Evolutionary conservation across 2,888 invertebrate genomes (phyloP), one percentile per base, ranked within the genome.

Genomic region (Pterostichus niger): DNA sequence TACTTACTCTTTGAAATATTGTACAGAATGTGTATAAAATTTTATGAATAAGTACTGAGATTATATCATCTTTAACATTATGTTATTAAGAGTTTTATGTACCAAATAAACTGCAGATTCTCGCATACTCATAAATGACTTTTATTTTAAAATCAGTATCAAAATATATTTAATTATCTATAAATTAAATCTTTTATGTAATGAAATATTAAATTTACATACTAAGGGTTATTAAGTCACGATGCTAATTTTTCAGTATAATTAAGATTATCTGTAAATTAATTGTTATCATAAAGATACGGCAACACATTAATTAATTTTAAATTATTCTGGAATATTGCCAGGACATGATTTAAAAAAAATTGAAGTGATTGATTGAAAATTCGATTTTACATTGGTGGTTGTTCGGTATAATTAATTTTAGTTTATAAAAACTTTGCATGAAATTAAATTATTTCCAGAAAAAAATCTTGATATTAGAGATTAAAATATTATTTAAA

Each of bases 231-330:
- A 59, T 59, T 40, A 64, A 64, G 40, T 64, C 13, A 31, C 59
- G 24, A 31, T 59, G 59, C 59, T 31, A 64, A 64, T 64, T 64
- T 64, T 40, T 35, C 40, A 64, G 64, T 33, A 40, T n/a, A 64
- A 40, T 64, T 40, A 64, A 64, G 64, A 64, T 64, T 64, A 40
- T 40, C 64, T 40, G 17, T 64, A 64, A 59, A 64, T 35, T 64
- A 64, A 40, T 64, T 64, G 33, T 40, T 35, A 35, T 64, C 13
- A 31, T 35, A 64, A 64, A 64, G 64, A 64, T 40, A 64, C 56
- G 17, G 56, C 7, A 56, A 11, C 31, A 31, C 31, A n/a, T 11
- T 59, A 59, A 59, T 59, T 59, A 59, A 59, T 31, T 40, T 64
- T 6, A 56, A 56, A 5, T 17, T 15, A 56, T 24, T 56, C 17